Percentiles rank a stretch among this genome's conserved stretches.
phyloP scores from a whole-genome alignment of 2,113 vertebrate genomes.

The Scolopax mira region DNA sequence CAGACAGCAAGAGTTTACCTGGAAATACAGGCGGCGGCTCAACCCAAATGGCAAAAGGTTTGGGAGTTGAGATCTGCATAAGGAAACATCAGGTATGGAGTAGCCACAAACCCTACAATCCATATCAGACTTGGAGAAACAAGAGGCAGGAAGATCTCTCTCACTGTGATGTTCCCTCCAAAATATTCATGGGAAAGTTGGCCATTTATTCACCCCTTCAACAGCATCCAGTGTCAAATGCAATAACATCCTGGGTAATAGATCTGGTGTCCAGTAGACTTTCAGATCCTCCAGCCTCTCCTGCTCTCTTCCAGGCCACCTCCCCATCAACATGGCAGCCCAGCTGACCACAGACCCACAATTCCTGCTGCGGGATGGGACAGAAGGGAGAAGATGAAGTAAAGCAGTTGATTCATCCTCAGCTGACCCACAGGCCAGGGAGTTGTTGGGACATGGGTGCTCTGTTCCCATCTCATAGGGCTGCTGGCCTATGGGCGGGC shows the following conservation, averaged over 20 bases:
- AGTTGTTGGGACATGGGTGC: background rate
- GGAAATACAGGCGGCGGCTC: background rate
- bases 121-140: background rate
- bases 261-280: background rate
- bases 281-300: background rate
- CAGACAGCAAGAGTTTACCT: background rate
- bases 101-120: background rate
- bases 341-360: background rate
- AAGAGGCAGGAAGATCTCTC: background rate
- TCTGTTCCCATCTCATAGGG: background rate
- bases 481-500: background rate
- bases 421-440: background rate
- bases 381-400: background rate
- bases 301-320: background rate
- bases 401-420: background rate
- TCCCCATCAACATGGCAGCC: background rate
- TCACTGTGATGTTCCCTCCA: background rate
- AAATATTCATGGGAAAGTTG: background rate
- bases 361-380: background rate
- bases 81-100: background rate
- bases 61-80: background rate
- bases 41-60: rapidly evolving
- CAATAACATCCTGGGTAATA: background rate
- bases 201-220: background rate
- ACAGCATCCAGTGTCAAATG: background rate